Evolutionary conservation across 2,113 vertebrate genomes (phyloP).

Genomic region (Forbesichthys papilliferus): DNA sequence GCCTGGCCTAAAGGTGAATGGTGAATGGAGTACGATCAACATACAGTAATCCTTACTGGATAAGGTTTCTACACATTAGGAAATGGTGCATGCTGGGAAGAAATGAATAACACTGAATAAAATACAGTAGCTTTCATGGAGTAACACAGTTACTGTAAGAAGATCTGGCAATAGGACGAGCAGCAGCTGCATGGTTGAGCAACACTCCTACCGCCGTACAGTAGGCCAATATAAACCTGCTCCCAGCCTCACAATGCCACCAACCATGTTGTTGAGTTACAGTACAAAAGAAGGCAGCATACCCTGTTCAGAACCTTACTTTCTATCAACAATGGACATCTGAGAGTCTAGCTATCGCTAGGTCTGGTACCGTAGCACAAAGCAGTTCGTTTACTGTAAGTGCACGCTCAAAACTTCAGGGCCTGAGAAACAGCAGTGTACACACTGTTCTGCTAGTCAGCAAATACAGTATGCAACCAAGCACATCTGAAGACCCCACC

Average conservation of each 20-base stretch:
- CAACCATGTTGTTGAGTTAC: constrained; percentile 34
- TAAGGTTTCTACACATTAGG: no score
- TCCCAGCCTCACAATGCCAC: constrained; percentile 25
- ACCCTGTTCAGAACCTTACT: constrained; percentile 8
- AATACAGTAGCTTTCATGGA: constrained; percentile 22
- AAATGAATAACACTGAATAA: no score
- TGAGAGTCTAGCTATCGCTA: no score
- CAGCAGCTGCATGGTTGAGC: constrained; percentile 56
- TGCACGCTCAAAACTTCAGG: constrained; percentile 18
- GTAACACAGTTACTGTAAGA: constrained; percentile 55
- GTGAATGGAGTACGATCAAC: no score
- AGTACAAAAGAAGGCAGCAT: constrained; percentile 20
- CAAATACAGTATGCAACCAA: constrained; percentile 74
- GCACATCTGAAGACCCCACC: constrained; percentile 67
- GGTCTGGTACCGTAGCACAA: constrained; percentile 8
- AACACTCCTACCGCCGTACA: constrained; percentile 15
- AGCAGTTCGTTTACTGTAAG: constrained; percentile 7
- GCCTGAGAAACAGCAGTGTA: constrained; percentile 37
- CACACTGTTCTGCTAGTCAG: constrained; percentile 67
- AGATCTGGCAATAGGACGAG: constrained; percentile 53
- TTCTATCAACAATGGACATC: background rate
- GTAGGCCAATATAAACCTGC: constrained; percentile 34
- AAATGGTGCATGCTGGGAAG: no score
- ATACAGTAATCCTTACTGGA: no score
- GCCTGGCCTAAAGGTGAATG: no score